Evolutionary conservation across 2,888 invertebrate genomes (phyloP), one percentile per base, ranked within the genome.

Genomic region (Amphipoea lucens): DNA sequence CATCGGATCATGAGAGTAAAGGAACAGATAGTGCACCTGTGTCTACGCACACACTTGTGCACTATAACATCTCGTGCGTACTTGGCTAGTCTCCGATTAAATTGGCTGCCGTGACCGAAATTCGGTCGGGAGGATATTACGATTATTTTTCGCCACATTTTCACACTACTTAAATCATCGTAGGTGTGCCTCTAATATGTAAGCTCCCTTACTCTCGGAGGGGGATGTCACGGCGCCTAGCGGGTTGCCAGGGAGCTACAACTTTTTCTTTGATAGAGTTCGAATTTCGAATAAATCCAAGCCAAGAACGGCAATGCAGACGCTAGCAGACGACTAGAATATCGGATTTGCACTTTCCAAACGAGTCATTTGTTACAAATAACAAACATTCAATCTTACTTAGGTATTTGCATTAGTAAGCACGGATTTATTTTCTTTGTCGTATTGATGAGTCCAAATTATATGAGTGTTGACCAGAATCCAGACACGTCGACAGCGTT

Each of bases 221-320:
- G 89, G 88, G 90, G 89, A 89, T 94, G 92, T 94, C 92, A 92
- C 91, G 92, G 92, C 92, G 93, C 93, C 93, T 94, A 91, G 93
- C 90, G 93, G 94, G 94, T 95, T 95, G 96, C 95, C 95, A 95
- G 92, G 90, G 85, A 90, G 91, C 92, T 94, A 94, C 94, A 95
- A 95, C 92, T 95, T 96, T 95, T 96, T 96, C 96, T 95, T 96
- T 96, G 96, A 96, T 96, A 96, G 95, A 96, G 94, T 95, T 95
- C 91, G 90, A 91, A 96, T 96, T 95, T 95, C 92, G 90, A 91
- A 96, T 96, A 96, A 96, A 96, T 96, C 94, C 93, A 92, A 92
- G 88, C 90, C 90, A 90, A 93, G 92, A 92, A 89, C 91, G 91
- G 92, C 94, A 93, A 89, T 94, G 94, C 94, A 94, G 94, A 94